Conservation (phyloP, 2,797 vertebrate species). For the Hippoglossus hippoglossus region DNA sequence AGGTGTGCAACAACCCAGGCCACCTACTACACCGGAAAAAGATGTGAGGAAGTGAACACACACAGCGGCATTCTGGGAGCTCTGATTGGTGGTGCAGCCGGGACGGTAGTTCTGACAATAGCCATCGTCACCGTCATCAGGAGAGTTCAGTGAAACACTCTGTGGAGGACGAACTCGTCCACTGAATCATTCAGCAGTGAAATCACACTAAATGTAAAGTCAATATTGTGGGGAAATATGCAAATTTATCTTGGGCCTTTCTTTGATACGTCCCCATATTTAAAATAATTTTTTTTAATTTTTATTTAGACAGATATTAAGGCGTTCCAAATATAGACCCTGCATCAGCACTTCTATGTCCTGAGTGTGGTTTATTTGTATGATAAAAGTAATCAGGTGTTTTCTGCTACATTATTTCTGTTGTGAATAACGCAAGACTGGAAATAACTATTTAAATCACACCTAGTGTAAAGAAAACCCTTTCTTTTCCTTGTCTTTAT, state of each 20-base stretch:
- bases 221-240: background rate
- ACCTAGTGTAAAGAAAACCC: background rate
- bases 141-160: conserved; percentile 49
- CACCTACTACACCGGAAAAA: conserved; percentile 84
- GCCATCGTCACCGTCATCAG: conserved; percentile 76
- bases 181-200: background rate
- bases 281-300: too few relatives aligned
- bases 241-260: background rate
- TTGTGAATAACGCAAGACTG: conserved; percentile 6
- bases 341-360: background rate
- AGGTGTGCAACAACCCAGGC: conserved; percentile 86
- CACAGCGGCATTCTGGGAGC: conserved; percentile 81
- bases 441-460: conserved; percentile 8
- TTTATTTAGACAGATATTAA: too few relatives aligned
- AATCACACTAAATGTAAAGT: background rate
- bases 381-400: background rate
- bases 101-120: conserved; percentile 78
- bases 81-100: conserved; percentile 78
- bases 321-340: background rate
- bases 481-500: conserved; percentile 36
- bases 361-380: background rate
- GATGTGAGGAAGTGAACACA: conserved; percentile 83
- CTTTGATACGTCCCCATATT: background rate
- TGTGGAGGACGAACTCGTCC: background rate
- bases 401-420: background rate